Percentiles rank a stretch among this genome's conserved stretches.
Evolutionary conservation across 2,113 vertebrate species (phyloP).

Genomic region (Apteryx mantelli): DNA sequence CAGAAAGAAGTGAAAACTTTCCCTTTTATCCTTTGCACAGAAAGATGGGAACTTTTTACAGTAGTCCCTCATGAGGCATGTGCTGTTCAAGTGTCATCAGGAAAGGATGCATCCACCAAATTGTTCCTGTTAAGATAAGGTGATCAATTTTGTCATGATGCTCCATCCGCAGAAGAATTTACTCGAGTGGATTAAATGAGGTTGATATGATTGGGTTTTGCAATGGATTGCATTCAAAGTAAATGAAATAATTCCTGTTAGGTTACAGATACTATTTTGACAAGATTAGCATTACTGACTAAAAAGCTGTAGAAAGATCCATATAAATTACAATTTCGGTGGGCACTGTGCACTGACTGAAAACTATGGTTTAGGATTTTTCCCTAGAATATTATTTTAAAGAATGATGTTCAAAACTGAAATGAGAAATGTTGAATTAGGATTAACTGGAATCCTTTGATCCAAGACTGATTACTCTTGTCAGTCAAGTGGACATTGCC

Average conservation of each 20-base stretch:
- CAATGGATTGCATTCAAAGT: not conserved
- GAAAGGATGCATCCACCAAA: not conserved
- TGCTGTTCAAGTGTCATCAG: not conserved
- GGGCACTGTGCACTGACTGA: not conserved
- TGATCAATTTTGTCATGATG: not conserved
- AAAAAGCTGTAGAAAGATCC: not conserved
- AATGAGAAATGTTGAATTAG: not conserved
- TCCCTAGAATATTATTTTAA: not conserved
- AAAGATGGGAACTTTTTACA: not conserved
- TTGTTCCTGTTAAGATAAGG: not conserved
- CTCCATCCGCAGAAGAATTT: not conserved
- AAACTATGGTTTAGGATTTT: not conserved
- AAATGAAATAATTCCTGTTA: not conserved
- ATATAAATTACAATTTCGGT: not conserved
- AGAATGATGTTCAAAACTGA: not conserved
- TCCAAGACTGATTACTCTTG: not conserved
- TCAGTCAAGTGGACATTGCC: not conserved
- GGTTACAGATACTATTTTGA: not conserved
- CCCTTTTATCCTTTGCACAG: not conserved
- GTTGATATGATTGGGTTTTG: not conserved
- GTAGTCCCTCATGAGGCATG: not conserved
- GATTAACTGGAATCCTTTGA: constrained; percentile 19
- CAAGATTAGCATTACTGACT: not conserved
- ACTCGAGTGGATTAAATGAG: not conserved
- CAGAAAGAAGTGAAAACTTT: not conserved